These are phyloP conservation scores for Chrysaora quinquecirrha DNA, from an alignment of 30 jellyfish, hydroid and myxozoan genomes.

Conservation along the genomic window DNA sequence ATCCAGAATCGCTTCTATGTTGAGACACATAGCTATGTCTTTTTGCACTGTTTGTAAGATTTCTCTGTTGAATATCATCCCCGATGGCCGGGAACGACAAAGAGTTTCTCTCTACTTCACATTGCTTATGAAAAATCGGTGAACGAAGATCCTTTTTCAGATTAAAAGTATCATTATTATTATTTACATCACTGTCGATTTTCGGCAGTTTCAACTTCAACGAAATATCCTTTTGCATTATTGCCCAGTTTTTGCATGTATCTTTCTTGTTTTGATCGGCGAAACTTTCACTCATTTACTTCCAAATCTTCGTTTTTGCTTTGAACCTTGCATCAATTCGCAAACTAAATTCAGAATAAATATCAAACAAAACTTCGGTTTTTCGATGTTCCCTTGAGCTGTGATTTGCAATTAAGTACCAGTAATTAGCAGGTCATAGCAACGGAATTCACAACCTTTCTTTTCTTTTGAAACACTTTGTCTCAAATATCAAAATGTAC, in stretches of 20 bases:
- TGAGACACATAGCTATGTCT: background rate
- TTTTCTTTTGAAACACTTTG: background rate
- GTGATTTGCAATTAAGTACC: background rate
- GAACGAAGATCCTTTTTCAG: background rate
- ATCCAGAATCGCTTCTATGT: background rate
- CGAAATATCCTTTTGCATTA: background rate
- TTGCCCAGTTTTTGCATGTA: too few species aligned
- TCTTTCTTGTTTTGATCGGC: too few species aligned
- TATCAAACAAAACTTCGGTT: too few species aligned
- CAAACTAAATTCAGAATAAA: too few species aligned
- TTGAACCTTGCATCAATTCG: too few species aligned
- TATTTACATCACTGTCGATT: background rate
- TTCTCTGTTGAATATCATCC: background rate
- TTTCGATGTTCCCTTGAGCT: too few species aligned
- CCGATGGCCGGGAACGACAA: conserved; percentile 5
- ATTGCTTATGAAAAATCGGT: background rate
- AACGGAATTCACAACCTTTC: background rate
- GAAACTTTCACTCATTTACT: too few species aligned
- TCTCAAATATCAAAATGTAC: background rate
- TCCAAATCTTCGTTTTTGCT: too few species aligned
- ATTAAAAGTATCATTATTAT: background rate
- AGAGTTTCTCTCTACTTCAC: background rate
- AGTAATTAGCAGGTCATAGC: background rate
- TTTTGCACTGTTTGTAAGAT: background rate
- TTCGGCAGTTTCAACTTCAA: background rate